Conservation (phyloP, 2,888 invertebrate genomes). For the Girardia tigrina region DNA sequence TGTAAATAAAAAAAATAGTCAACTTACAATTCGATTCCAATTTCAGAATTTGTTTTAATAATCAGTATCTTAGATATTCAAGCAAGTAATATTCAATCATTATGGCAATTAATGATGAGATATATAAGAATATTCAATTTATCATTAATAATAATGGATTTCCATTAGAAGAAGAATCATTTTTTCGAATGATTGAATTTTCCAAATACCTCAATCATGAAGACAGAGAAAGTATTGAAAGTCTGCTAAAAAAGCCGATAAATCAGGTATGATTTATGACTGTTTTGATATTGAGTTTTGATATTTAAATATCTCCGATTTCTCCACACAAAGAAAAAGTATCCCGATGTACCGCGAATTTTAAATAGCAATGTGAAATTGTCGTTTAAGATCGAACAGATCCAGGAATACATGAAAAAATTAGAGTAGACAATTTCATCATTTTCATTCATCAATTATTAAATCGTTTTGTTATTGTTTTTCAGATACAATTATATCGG, state of each 20-base stretch:
- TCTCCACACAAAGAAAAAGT: too few relatives aligned
- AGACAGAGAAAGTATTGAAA: background rate
- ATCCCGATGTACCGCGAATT: background rate
- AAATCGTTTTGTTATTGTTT: background rate
- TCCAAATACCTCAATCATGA: slow-evolving; percentile 27
- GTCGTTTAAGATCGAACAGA: background rate
- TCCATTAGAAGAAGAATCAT: slow-evolving; percentile 25
- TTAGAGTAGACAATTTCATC: slow-evolving; percentile 44
- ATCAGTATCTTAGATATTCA: background rate
- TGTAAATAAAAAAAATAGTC: too few relatives aligned
- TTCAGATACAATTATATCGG: background rate
- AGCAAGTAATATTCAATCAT: background rate
- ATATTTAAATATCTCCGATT: background rate
- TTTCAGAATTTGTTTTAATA: slow-evolving; percentile 21
- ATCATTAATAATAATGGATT: slow-evolving; percentile 29
- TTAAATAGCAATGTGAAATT: slow-evolving; percentile 23
- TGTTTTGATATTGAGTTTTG: background rate
- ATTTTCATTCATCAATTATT: background rate
- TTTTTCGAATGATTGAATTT: slow-evolving; percentile 29
- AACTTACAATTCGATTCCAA: too few relatives aligned
- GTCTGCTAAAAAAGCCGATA: background rate
- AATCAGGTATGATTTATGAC: background rate
- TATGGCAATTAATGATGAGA: background rate
- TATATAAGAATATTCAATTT: slow-evolving; percentile 17
- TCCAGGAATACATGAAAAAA: slow-evolving; percentile 47